Conservation (phyloP, 2,888 invertebrate species). For the Liposcelis brunnea region DNA sequence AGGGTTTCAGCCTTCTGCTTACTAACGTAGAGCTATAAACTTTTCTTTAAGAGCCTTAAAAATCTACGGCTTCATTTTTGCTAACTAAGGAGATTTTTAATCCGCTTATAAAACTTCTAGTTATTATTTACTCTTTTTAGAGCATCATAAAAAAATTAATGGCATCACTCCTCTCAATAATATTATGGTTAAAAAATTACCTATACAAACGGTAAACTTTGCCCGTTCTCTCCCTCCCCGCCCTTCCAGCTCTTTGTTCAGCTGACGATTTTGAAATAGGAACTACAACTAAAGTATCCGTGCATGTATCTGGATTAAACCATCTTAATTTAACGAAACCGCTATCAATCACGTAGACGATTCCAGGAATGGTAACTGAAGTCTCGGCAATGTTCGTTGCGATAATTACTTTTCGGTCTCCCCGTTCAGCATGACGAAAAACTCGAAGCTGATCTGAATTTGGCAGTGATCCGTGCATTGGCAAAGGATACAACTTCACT, state of each 20-base stretch:
- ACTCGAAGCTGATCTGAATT: constrained; percentile 73
- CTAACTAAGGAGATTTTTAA: no score
- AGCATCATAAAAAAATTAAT: no score
- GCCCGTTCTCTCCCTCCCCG: constrained; percentile 69
- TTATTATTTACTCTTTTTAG: no score
- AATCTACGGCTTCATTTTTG: no score
- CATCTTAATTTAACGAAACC: constrained; percentile 91
- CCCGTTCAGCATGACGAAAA: constrained; percentile 53
- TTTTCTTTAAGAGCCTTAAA: no score
- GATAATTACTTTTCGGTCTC: constrained; percentile 72
- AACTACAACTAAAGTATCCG: constrained; percentile 66
- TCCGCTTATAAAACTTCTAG: no score
- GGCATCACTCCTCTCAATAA: no score
- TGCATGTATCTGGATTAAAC: constrained; percentile 67
- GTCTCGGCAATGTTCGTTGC: constrained; percentile 97
- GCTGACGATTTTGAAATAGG: constrained; percentile 80
- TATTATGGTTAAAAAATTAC: constrained; percentile 6
- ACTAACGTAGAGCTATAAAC: no score
- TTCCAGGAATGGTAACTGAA: constrained; percentile 84
- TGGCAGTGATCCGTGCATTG: constrained; percentile 85
- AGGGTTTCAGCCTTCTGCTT: no score
- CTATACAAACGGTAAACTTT: constrained; percentile 53
- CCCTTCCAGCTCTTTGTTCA: constrained; percentile 79
- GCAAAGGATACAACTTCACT: constrained; percentile 28
- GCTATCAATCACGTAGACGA: constrained; percentile 85